A percentile compares a stretch with the other conserved stretches of the same genome.
phyloP scores from a whole-genome alignment of 2,113 vertebrate species.

The Bujurquina vittata region DNA sequence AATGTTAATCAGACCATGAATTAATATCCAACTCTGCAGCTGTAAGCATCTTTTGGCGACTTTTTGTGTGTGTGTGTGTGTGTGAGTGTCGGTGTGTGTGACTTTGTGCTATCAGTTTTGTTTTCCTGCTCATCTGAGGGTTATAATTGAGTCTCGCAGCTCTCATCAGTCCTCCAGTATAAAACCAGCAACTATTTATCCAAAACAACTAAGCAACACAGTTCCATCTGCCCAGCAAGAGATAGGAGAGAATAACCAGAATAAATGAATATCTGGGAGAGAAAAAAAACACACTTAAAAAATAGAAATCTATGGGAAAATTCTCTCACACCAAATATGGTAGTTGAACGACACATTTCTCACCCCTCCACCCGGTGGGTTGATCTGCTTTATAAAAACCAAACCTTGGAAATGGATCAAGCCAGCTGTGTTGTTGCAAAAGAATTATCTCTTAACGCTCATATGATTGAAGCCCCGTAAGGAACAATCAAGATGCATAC shows the following conservation, averaged over 20 bases:
- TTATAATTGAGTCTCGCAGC: neutral
- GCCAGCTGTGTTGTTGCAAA: neutral
- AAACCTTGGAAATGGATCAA: neutral
- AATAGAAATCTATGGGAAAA: neutral
- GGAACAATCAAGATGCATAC: neutral
- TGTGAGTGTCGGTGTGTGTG: no score
- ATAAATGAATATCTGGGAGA: neutral
- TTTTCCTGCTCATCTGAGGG: neutral
- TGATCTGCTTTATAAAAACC: neutral
- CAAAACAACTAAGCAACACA: neutral
- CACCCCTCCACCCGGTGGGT: neutral
- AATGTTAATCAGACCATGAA: neutral
- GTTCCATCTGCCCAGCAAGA: neutral
- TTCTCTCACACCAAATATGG: neutral
- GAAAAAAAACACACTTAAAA: neutral
- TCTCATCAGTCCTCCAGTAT: neutral
- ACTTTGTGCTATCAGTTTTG: neutral
- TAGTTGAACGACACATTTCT: neutral
- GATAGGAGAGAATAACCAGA: neutral
- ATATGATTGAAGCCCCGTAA: accelerated
- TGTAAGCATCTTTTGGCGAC: neutral
- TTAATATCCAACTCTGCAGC: constrained; percentile 3
- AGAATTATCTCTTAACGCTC: neutral
- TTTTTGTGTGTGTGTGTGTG: neutral
- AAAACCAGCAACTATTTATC: neutral